Base-by-base conservation (phyloP, 2,113 vertebrate genomes). In the Percina caprodes region DNA sequence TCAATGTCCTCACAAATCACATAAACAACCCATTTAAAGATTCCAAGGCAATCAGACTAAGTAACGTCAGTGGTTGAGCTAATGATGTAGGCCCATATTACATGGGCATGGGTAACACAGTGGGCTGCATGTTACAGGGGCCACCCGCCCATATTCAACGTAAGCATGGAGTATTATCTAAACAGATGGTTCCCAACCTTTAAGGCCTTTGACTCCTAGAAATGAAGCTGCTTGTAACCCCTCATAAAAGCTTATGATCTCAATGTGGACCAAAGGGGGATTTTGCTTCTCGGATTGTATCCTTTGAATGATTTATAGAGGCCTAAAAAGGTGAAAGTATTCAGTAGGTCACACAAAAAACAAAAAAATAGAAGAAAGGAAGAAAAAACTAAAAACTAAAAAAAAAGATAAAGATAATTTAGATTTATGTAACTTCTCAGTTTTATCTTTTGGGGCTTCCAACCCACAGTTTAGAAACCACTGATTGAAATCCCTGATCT, bases 21-120 rank as follows among this genome's bases (percentile, higher is more conserved):
- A 60, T 15, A 54, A 75, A 56, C 19, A 67, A 46, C 19, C 33
- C 8, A 65, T 70, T 86, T 39, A 7, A 78, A 65, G n/a, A 10
- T 69, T 69, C 60, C 16, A 59, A 16, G 18, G 56, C 49, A 49
- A 42, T 56, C 16, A 65, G 49, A 51, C 18, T 24, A 59, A 68
- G 52, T 24, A 13, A 77, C 23, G 30, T 30, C 30, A 5, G 49
- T 23, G 24, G 63, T 74, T 46, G 7, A 58, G 46, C 16, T 46
- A 26, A 46, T 69, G 61, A 26, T 55, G 48, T 10, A 45, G n/a
- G 21, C 16, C 21, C 30, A 55, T 15, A 42, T n/a, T 26, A 33
- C 16, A 48, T 48, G 5, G 8, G 3, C 3, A 52, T 21, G 9
- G 30, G n/a, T 30, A 10, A 46, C 9, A 45, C n/a, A 26, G 9